These are phyloP conservation scores for Poecilus cupreus DNA, from an alignment of 2,888 invertebrate genomes.

Conservation along the genomic window DNA sequence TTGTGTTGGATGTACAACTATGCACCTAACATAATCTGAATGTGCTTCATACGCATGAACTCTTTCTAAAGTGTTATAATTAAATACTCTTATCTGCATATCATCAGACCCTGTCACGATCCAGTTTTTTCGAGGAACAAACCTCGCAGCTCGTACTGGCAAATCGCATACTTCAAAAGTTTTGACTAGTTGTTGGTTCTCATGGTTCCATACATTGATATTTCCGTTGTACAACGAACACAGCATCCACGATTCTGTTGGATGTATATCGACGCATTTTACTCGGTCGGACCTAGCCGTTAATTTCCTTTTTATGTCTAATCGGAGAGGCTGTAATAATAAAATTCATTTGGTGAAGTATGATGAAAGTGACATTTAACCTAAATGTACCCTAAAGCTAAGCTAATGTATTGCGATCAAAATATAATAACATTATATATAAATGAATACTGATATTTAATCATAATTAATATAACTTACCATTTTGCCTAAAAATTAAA, in stretches of 20 bases:
- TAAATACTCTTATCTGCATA: conserved; percentile 96
- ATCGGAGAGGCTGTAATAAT: conserved; percentile 86
- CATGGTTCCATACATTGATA: conserved; percentile 99
- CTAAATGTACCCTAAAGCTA: no score
- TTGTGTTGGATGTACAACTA: conserved; percentile 97
- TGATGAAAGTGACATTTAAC: conserved; percentile 52
- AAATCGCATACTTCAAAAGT: conserved; percentile 96
- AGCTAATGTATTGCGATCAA: neutral
- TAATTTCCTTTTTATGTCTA: conserved; percentile 98
- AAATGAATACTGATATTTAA: neutral
- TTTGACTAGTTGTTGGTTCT: conserved; percentile 92
- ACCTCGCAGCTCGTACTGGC: conserved; percentile 96
- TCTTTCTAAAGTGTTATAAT: conserved; percentile 98
- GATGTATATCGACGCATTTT: conserved; percentile 98
- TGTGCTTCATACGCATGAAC: conserved; percentile 98
- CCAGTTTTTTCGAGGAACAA: conserved; percentile 99
- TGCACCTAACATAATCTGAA: conserved; percentile 97
- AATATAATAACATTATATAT: neutral
- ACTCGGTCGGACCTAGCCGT: conserved; percentile 98
- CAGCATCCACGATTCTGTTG: conserved; percentile 98
- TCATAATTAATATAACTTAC: conserved; percentile 20
- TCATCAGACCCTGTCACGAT: conserved; percentile 98
- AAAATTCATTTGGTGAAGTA: neutral
- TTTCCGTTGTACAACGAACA: conserved; percentile 99
- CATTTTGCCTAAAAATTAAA: conserved; percentile 43